Base-by-base conservation (phyloP, 2,113 vertebrate genomes). In the Cyanoramphus novaezelandiae region DNA sequence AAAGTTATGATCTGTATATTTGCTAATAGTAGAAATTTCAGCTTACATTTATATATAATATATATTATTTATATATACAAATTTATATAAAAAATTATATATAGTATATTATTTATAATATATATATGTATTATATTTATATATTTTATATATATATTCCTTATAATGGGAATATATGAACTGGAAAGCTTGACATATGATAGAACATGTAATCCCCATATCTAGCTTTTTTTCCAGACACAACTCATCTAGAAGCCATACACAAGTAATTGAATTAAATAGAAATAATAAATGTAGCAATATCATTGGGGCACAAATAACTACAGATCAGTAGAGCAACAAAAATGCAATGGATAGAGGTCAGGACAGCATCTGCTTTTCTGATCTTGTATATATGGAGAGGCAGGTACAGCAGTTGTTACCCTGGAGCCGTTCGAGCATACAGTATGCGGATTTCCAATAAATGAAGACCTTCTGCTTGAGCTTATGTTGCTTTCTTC, bases 401-500 rank as follows among this genome's bases (percentile, higher is more conserved):
- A 67, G 71, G 82, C 92, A 95, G 94, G 92, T 80, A 31, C 6
- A 83, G 95, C 90, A 74, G 63, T 93, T 88, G 90, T 82, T 35
- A 69, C 79, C 53, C 93, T 25, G 67, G 59, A 95, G 93, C 84
- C 1, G 2, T 59, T 52, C 43, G 9, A 37, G 94, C 84, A 28
- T 53, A 18, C 27, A 29, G 49, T 10, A 19, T 9, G 29, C 0
- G 75, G 37, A 41, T 88, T 90, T 60, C 74, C 88, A 93, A 74
- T 93, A 95, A 93, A 86, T 3, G 4, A 20, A 78, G 82, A 82
- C 93, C 94, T 96, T 95, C 93, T 94, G 92, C 92, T 90, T 88
- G 84, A 97, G 94, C 93, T 91, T 85, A 70, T 93, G 77, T 33
- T 93, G 81, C 93, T 97, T 96, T 90, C 86, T 89, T 79, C 83